Percentiles rank a stretch among this genome's conserved stretches.
Conservation (phyloP, 1,140 invertebrate species). For the Triops longicaudatus region DNA sequence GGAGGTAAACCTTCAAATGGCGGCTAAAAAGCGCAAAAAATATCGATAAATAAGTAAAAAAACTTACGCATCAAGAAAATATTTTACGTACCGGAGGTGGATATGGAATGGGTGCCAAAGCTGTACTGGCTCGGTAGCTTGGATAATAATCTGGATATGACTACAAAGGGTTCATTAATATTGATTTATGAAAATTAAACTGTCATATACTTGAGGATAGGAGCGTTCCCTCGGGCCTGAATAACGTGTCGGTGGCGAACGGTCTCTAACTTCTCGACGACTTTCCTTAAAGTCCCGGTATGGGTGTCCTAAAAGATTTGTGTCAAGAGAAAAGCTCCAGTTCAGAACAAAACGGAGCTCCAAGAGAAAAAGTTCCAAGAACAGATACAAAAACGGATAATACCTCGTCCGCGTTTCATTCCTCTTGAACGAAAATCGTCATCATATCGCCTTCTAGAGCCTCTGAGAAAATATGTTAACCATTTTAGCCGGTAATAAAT, state of each 20-base stretch:
- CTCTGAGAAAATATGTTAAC: neutral
- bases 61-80: neutral
- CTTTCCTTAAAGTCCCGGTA: constrained; percentile 28
- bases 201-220: constrained; percentile 21
- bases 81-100: constrained; percentile 39
- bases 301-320: neutral
- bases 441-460: neutral
- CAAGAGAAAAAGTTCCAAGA: neutral
- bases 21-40: constrained; percentile 38
- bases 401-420: neutral
- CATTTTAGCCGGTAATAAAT: neutral
- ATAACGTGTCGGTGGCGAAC: constrained; percentile 19
- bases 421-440: neutral
- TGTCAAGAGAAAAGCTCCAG: neutral
- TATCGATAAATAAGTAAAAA: constrained; percentile 17
- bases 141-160: constrained; percentile 38
- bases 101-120: constrained; percentile 39
- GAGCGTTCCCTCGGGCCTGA: constrained; percentile 22
- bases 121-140: constrained; percentile 37
- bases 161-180: constrained; percentile 33
- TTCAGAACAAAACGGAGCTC: neutral
- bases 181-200: constrained; percentile 8
- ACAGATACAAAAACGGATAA: neutral
- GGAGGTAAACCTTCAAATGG: constrained; percentile 62
- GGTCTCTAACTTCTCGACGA: constrained; percentile 20